Percentiles rank a stretch among this genome's conserved stretches.
These are phyloP conservation scores for Orchesella cincta DNA, from an alignment of 1,140 invertebrate species.

Conservation along the genomic window DNA sequence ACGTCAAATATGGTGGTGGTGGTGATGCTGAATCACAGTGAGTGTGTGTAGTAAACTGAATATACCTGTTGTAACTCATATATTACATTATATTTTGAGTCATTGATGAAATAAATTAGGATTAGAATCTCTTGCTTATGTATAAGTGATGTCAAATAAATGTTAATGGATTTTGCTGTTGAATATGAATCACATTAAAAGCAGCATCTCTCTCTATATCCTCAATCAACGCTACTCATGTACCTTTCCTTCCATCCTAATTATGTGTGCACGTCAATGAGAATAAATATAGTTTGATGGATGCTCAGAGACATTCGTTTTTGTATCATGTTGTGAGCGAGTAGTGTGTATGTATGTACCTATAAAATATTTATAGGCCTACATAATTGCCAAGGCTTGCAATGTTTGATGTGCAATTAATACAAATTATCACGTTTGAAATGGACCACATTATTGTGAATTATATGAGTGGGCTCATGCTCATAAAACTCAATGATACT, in stretches of 20 bases:
- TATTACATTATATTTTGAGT: too few species aligned
- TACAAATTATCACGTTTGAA: conserved; percentile 20
- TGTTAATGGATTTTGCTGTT: background rate
- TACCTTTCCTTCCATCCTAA: background rate
- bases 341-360: background rate
- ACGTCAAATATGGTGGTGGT: too few species aligned
- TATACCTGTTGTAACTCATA: too few species aligned
- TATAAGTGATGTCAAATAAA: conserved; percentile 1
- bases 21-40: too few species aligned
- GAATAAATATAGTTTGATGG: background rate
- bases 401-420: conserved; percentile 27
- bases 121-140: too few species aligned
- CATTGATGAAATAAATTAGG: conserved; percentile 1
- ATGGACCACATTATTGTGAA: conserved; percentile 11
- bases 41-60: too few species aligned
- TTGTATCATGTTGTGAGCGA: background rate
- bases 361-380: background rate
- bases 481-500: conserved; percentile 8
- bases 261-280: background rate
- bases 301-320: background rate
- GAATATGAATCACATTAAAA: conserved; percentile 23
- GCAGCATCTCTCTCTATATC: background rate
- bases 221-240: background rate
- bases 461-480: background rate
- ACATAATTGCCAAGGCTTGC: background rate